Evolutionary conservation across 2,888 invertebrate species (phyloP).

Genomic region (Ariolimax columbianus): DNA sequence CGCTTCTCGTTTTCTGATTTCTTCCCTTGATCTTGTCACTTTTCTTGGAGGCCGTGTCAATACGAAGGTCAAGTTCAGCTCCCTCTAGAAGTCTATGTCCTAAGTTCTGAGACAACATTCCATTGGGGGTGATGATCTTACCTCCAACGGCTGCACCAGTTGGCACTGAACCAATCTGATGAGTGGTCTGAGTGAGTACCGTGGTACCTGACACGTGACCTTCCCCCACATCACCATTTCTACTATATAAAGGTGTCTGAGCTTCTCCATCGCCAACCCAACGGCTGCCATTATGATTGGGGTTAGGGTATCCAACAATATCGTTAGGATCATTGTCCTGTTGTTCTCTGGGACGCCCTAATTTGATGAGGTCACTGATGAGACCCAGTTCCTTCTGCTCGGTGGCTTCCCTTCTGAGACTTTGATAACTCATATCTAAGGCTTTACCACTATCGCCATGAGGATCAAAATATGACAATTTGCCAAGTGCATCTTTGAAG

Average conservation of each 20-base stretch:
- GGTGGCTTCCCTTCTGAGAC: not conserved
- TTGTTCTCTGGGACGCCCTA: not conserved
- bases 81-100: not conserved
- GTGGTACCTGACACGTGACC: too few relatives aligned
- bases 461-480: not conserved
- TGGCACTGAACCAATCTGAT: not conserved
- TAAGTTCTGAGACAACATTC: not conserved
- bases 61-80: not conserved
- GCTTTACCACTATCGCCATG: not conserved
- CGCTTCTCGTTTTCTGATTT: not conserved
- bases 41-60: not conserved
- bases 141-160: too few relatives aligned
- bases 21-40: not conserved
- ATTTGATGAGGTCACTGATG: not conserved
- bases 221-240: not conserved
- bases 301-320: not conserved
- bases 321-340: not conserved
- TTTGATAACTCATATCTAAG: not conserved
- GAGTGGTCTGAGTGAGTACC: not conserved
- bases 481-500: not conserved
- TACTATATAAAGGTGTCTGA: not conserved
- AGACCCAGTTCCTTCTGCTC: slow-evolving; percentile 3
- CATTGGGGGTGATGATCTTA: not conserved
- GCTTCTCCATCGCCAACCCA: too few relatives aligned
- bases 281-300: not conserved